phyloP scores from a whole-genome alignment of 1,140 invertebrate genomes.

The Heliconius eleuchia region DNA sequence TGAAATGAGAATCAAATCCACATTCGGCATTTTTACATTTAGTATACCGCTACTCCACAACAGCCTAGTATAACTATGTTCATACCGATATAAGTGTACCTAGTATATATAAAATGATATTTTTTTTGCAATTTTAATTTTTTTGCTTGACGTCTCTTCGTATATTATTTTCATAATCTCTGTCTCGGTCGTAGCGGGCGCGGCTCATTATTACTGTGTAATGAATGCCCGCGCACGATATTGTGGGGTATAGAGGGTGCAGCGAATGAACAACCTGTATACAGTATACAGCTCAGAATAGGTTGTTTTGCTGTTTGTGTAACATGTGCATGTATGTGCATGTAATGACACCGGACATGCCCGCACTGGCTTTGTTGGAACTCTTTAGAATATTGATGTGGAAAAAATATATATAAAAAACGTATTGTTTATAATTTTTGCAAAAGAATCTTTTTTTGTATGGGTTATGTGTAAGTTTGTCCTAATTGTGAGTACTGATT shows the following conservation, averaged over 20 bases:
- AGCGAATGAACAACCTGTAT: conserved; percentile 41
- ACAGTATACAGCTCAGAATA: conserved; percentile 30
- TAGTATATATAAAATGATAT: not conserved
- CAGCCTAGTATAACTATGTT: no score
- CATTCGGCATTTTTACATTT: no score
- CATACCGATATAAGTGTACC: no score
- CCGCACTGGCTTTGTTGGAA: conserved; percentile 7
- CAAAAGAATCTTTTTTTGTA: conserved; percentile 4
- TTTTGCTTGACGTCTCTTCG: not conserved
- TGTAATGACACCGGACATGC: conserved; percentile 17
- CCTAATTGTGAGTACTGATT: not conserved
- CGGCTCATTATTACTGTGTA: conserved; percentile 58
- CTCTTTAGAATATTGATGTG: conserved; percentile 9
- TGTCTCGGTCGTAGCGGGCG: conserved; percentile 37
- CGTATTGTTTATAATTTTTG: conserved; percentile 7
- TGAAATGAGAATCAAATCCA: no score
- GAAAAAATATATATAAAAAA: not conserved
- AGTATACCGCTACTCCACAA: no score
- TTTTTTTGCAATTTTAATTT: not conserved
- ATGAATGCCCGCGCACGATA: conserved; percentile 65
- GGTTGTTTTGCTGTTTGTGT: conserved; percentile 22
- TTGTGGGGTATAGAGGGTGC: conserved; percentile 29
- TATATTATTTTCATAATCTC: conserved; percentile 23
- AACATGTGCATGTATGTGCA: conserved; percentile 14
- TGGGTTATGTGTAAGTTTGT: not conserved